These are phyloP conservation scores for Probosciger aterrimus DNA, from an alignment of 2,113 vertebrate genomes.

Conservation along the genomic window DNA sequence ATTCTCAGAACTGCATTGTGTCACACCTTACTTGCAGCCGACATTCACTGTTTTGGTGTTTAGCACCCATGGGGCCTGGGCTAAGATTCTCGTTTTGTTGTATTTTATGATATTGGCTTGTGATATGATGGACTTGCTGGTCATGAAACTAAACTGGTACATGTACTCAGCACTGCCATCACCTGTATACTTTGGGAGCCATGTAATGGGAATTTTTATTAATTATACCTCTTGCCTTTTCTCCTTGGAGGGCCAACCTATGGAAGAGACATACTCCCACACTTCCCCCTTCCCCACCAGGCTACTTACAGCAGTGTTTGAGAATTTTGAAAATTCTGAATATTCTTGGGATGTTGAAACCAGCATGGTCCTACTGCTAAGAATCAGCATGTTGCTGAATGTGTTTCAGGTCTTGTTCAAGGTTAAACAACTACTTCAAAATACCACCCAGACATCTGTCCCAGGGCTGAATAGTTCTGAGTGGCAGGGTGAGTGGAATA, in stretches of 20 bases:
- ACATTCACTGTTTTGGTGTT: neutral
- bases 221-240: neutral
- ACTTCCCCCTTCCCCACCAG: neutral
- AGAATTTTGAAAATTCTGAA: neutral
- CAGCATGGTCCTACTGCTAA: neutral
- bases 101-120: neutral
- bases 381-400: neutral
- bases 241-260: neutral
- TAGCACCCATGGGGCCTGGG: neutral
- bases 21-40: neutral
- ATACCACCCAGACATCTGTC: neutral
- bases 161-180: neutral
- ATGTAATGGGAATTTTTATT: neutral
- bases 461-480: neutral
- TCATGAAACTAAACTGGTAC: neutral
- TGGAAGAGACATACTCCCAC: neutral
- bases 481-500: neutral
- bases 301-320: neutral
- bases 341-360: neutral
- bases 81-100: neutral
- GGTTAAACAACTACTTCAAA: neutral
- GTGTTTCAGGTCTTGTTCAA: neutral
- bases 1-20: neutral
- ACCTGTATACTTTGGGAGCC: neutral
- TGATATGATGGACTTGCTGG: neutral